Percentiles rank a stretch among this genome's conserved stretches.
Conservation (phyloP, 1,140 invertebrate species). For the Augochlora pura region DNA sequence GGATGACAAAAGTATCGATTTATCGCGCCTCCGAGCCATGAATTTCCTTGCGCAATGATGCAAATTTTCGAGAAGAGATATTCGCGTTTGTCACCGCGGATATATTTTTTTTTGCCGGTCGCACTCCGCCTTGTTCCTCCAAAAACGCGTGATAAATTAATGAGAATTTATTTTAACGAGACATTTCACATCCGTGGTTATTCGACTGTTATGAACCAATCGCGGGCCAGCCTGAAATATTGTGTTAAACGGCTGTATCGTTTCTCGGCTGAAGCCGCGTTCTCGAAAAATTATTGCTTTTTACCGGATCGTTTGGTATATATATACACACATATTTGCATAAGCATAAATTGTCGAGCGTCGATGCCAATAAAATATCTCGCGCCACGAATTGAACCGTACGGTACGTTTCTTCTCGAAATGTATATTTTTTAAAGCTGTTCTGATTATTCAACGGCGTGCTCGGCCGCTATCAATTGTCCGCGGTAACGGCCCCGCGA, state of each 20-base stretch:
- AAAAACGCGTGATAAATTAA: neutral
- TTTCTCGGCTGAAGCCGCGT: neutral
- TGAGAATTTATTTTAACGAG: constrained; percentile 21
- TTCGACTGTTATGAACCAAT: neutral
- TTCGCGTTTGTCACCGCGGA: neutral
- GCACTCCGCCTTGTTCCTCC: neutral
- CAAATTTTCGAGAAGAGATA: neutral
- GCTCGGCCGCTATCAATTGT: too few species aligned
- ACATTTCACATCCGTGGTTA: neutral
- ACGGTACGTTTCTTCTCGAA: too few species aligned
- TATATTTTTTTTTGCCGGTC: neutral
- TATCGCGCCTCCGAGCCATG: neutral
- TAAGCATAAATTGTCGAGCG: neutral
- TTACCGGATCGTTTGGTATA: neutral
- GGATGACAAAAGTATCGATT: constrained; percentile 10
- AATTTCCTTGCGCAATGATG: neutral
- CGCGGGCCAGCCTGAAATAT: neutral
- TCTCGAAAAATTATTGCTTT: neutral
- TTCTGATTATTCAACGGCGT: too few species aligned
- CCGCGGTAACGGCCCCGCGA: too few species aligned
- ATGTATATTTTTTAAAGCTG: too few species aligned
- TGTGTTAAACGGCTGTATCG: neutral
- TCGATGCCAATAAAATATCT: neutral
- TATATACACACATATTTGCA: neutral
- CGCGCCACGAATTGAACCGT: too few species aligned